phyloP scores from a whole-genome alignment of 2,888 invertebrate genomes.

The Andrena bicolor region DNA sequence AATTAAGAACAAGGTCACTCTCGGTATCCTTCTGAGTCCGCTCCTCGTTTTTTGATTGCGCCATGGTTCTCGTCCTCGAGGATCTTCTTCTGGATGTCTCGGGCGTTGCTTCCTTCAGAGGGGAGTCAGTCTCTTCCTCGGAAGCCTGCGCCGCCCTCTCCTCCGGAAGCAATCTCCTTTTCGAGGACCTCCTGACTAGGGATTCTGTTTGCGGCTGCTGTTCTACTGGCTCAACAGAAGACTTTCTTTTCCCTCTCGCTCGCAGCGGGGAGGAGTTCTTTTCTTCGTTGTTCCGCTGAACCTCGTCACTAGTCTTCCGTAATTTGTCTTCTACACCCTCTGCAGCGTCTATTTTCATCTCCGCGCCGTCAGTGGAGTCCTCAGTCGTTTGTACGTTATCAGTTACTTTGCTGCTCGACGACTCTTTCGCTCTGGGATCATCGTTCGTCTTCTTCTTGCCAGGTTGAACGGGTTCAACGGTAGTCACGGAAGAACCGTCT shows the following conservation, averaged over 20 bases:
- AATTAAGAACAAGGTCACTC: background rate
- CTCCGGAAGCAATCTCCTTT: conserved; percentile 48
- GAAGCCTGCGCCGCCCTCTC: background rate
- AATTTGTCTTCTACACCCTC: background rate
- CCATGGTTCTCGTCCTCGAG: conserved; percentile 16
- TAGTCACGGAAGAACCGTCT: conserved; percentile 22
- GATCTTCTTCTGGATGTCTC: conserved; percentile 39
- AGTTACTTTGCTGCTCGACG: background rate
- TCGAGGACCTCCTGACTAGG: conserved; percentile 39
- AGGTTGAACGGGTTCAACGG: conserved; percentile 47
- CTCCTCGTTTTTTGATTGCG: conserved; percentile 6
- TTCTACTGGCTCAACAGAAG: background rate
- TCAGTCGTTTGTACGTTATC: background rate
- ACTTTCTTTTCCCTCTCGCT: conserved; percentile 40
- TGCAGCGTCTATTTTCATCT: conserved; percentile 14
- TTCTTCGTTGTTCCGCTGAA: background rate
- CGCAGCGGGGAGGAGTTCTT: background rate
- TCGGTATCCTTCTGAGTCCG: background rate
- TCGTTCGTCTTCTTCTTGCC: conserved; percentile 73
- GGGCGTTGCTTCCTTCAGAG: background rate
- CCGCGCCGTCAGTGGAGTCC: background rate
- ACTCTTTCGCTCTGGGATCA: conserved; percentile 43
- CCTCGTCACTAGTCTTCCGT: background rate
- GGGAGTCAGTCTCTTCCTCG: conserved; percentile 13
- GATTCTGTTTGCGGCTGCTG: background rate